Percentiles rank a stretch among this genome's conserved stretches.
Conservation (phyloP, 1,140 invertebrate species). For the Euwallacea fornicatus region DNA sequence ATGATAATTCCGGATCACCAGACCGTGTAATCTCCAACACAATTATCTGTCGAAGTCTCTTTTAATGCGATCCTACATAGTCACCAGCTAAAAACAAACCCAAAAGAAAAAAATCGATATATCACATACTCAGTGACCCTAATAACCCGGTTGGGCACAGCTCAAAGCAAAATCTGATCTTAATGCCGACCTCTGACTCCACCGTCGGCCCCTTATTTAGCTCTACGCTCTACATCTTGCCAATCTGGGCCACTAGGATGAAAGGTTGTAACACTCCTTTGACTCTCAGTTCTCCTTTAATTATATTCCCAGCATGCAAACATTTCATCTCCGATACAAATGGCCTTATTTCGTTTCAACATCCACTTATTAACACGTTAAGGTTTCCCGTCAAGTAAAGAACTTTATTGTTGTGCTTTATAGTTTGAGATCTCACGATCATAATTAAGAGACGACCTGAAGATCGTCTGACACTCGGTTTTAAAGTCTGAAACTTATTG, state of each 20-base stretch:
- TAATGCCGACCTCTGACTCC: conserved; percentile 24
- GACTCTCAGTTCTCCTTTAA: background rate
- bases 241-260: conserved; percentile 25
- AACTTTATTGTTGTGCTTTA: no score
- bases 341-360: no score
- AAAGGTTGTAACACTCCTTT: conserved; percentile 17
- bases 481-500: no score
- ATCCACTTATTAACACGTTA: no score
- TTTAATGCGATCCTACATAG: background rate
- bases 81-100: background rate
- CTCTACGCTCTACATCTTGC: conserved; percentile 1
- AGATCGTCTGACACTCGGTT: no score
- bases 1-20: no score
- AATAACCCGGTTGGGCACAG: background rate
- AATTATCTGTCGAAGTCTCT: no score
- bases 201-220: conserved; percentile 5
- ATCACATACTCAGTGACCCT: background rate
- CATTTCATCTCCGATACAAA: background rate
- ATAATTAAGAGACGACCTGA: no score
- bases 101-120: background rate
- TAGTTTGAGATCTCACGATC: no score
- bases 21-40: no score
- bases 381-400: no score
- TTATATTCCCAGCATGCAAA: conserved; percentile 9
- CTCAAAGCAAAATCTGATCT: conserved; percentile 19